Base-by-base conservation (phyloP, 23 tunicate genomes). In the Styela plicata region DNA sequence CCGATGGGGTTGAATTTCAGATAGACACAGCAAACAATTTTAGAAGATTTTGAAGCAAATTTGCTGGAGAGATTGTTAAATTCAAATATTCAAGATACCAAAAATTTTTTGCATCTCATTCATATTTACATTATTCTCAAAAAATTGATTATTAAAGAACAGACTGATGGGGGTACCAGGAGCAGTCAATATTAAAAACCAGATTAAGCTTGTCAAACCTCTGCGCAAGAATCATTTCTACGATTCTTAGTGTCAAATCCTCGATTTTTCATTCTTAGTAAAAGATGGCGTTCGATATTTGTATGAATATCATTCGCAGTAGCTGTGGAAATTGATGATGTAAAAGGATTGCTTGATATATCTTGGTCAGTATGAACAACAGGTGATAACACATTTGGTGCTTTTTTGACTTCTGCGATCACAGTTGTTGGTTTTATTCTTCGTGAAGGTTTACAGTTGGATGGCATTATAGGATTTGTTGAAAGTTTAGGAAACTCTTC, bases 341-440 rank as follows among this genome's bases (percentile, higher is more conserved):
- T 27, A 29, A 71, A 71, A 33, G 77, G 77, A 30, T 71, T 71
- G 29, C 36, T 36, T 25, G 37, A 32, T 7, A 16, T 73, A 0
- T 1, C 16, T 23, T 24, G 20, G 28, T 32, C 28, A 18, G 10
- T 19, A 7, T 18, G 36, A 31, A 16, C 28, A 23, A 0, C 78
- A 13, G 52, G 16, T 23, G 1, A 1, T 0, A 34, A n/a, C 17
- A 24, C 52, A 31, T 34, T 18, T 1, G 16, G 44, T 1, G 19
- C 24, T 33, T 36, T 0, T 16, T 32, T 73, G 17, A 26, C 24
- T 7, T 24, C 29, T 19, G 37, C 81, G 26, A 13, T 29, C 16
- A 76, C 66, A 26, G 53, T 24, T 53, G 81, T 76, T 21, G 81
- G 81, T 53, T 76, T 76, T 25, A 76, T 76, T 53, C 81, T 76